Conservation (phyloP, 2,113 vertebrate species). For the Myiagra hebetior region DNA sequence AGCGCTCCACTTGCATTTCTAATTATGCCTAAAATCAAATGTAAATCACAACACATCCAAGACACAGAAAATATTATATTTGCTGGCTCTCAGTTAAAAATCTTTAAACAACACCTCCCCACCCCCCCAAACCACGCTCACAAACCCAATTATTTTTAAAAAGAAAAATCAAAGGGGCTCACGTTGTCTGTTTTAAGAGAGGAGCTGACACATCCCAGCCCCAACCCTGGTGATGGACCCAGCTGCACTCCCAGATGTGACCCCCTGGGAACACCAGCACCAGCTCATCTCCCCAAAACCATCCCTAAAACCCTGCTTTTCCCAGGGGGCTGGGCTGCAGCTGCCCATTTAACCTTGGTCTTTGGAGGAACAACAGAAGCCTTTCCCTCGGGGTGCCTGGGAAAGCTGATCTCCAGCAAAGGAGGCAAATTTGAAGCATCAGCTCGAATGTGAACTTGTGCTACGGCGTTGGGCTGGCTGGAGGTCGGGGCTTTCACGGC, state of each 20-base stretch:
- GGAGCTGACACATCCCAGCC: not conserved
- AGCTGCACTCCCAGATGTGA: not conserved
- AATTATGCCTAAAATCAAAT: conserved; percentile 76
- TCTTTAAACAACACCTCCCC: not conserved
- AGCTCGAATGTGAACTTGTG: not conserved
- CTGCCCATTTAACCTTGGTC: not conserved
- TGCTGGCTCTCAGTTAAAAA: conserved; percentile 13
- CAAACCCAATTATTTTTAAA: not conserved
- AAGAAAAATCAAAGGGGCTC: not conserved
- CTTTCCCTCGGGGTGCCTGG: not conserved
- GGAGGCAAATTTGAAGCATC: conserved; percentile 6
- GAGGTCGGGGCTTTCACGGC: not conserved
- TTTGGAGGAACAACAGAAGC: not conserved
- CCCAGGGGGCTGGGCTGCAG: not conserved
- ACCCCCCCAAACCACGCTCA: not conserved
- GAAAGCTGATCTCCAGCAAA: conserved; percentile 2
- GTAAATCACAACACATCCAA: conserved; percentile 69
- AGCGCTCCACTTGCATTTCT: conserved; percentile 75
- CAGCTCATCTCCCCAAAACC: not conserved
- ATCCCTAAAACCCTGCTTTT: not conserved
- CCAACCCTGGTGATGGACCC: not conserved
- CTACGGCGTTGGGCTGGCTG: rapidly evolving
- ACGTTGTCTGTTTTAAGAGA: rapidly evolving
- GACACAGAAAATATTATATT: conserved; percentile 60
- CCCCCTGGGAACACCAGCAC: not conserved